phyloP scores from a whole-genome alignment of 2,888 invertebrate genomes.

The Rhamnusium bicolor region DNA sequence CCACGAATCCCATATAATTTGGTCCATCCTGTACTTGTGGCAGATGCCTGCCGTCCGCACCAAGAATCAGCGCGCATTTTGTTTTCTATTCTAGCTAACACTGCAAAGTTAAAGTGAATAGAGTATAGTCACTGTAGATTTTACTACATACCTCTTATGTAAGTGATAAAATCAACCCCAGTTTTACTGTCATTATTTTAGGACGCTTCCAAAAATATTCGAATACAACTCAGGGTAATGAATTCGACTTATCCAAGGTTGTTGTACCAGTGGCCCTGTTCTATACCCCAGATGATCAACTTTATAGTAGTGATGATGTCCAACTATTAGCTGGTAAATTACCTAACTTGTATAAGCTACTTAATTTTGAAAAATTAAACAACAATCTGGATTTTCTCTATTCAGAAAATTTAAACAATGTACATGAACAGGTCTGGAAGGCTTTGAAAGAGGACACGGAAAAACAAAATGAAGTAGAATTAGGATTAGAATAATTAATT shows the following conservation, averaged over 20 bases:
- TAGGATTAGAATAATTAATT: neutral
- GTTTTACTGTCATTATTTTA: constrained; percentile 38
- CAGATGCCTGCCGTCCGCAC: no score
- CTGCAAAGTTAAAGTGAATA: no score
- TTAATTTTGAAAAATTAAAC: constrained; percentile 70
- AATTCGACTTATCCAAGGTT: constrained; percentile 72
- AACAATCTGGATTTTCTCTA: constrained; percentile 75
- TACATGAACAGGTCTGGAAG: constrained; percentile 1
- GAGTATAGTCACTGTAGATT: no score
- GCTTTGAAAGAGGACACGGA: neutral
- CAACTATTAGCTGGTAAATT: constrained; percentile 69
- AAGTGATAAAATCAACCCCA: neutral
- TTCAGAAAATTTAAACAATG: constrained; percentile 26
- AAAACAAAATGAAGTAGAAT: neutral
- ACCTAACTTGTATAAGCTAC: constrained; percentile 65
- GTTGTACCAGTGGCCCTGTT: constrained; percentile 72
- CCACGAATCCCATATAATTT: no score
- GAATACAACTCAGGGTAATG: constrained; percentile 67
- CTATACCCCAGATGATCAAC: constrained; percentile 73
- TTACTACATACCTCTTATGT: no score
- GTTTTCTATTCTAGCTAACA: no score
- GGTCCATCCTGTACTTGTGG: no score
- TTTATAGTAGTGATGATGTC: constrained; percentile 72
- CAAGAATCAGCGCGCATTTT: no score
- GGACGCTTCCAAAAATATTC: constrained; percentile 71